Percentiles rank a stretch among this genome's conserved stretches.
Conservation (phyloP, 2,113 vertebrate genomes). For the Parotia lawesii region DNA sequence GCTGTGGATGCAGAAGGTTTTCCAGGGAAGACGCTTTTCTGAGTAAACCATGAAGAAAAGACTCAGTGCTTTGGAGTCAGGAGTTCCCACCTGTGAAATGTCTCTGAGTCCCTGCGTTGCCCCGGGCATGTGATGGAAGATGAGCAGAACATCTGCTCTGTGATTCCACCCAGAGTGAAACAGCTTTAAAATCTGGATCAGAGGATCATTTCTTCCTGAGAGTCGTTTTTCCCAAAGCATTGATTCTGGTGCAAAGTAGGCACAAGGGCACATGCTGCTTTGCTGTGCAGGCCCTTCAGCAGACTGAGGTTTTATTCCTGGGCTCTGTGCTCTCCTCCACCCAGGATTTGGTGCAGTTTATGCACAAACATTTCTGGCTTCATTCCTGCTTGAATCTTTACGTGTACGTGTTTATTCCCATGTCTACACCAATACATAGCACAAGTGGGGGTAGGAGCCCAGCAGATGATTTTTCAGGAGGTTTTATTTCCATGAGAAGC, state of each 20-base stretch:
- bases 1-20: not conserved
- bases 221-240: not conserved
- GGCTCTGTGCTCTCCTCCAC: not conserved
- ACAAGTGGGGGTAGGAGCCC: not conserved
- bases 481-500: constrained; percentile 32
- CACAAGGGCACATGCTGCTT: not conserved
- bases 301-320: not conserved
- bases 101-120: not conserved
- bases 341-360: not conserved
- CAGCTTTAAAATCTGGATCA: not conserved
- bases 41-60: not conserved
- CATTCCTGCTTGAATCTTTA: accelerated
- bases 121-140: not conserved
- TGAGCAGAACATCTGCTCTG: not conserved
- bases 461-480: constrained; percentile 6
- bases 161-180: not conserved
- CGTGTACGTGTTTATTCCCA: not conserved
- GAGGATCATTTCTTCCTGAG: not conserved
- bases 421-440: accelerated
- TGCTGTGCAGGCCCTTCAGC: not conserved
- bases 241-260: not conserved
- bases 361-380: not conserved
- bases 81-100: not conserved
- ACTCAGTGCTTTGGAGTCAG: not conserved
- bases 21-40: not conserved